A percentile compares a stretch with the other conserved stretches of the same genome.
phyloP scores from a whole-genome alignment of 2,113 vertebrate species.

The Pseudolaguvia tuberculata region DNA sequence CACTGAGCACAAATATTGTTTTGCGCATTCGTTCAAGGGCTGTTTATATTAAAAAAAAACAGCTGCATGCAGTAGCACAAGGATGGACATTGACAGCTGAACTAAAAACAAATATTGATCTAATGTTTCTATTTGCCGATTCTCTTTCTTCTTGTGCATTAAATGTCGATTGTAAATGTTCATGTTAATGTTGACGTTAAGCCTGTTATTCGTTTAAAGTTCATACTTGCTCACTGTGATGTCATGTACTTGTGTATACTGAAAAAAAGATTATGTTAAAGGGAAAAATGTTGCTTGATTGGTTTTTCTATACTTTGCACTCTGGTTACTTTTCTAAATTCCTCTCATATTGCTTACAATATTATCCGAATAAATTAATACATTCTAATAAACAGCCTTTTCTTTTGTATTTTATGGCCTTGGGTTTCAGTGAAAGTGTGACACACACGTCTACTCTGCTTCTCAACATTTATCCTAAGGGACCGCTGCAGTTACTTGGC shows the following conservation, averaged over 20 bases:
- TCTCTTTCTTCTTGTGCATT: conserved; percentile 20
- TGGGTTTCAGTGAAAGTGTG: background rate
- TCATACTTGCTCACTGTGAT: conserved; percentile 35
- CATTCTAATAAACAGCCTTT: background rate
- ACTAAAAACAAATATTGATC: background rate
- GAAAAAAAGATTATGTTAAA: conserved; percentile 11
- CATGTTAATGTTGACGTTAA: conserved; percentile 20
- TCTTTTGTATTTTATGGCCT: background rate
- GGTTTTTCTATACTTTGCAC: conserved; percentile 18
- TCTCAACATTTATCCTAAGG: background rate
- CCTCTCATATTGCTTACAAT: conserved; percentile 9
- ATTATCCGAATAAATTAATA: conserved; percentile 7
- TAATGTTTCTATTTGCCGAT: conserved; percentile 6
- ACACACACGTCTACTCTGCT: background rate
- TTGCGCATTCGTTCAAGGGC: conserved; percentile 10
- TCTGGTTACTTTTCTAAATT: conserved; percentile 14
- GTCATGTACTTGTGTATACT: conserved; percentile 29
- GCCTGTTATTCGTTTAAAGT: conserved; percentile 35
- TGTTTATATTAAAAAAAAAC: background rate
- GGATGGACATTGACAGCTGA: background rate
- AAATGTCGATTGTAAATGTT: conserved; percentile 1
- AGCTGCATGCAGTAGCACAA: conserved; percentile 27
- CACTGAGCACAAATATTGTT: background rate
- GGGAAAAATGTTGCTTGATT: conserved; percentile 10
- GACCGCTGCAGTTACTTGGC: conserved; percentile 16